These are phyloP conservation scores for Athalia cordata DNA, from an alignment of 2,888 invertebrate genomes.

Conservation along the genomic window DNA sequence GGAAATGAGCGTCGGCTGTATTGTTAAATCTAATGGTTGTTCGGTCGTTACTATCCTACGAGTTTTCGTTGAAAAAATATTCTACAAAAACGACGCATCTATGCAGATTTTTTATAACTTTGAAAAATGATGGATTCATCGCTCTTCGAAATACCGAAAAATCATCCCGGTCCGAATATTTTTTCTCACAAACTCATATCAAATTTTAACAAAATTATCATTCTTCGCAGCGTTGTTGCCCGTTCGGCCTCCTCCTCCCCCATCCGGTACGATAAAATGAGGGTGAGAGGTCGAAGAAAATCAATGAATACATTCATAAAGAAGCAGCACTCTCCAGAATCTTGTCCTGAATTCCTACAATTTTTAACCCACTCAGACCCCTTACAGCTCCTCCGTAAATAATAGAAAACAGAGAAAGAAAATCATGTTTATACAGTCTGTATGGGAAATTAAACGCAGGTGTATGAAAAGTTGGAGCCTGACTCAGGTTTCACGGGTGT, in stretches of 20 bases:
- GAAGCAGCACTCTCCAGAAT: background rate
- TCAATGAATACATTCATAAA: background rate
- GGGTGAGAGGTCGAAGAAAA: background rate
- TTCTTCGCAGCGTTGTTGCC: too few species aligned
- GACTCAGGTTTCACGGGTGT: background rate
- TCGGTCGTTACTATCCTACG: background rate
- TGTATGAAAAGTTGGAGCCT: conserved; percentile 4
- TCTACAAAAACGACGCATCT: background rate
- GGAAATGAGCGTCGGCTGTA: conserved; percentile 17
- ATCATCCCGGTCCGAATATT: background rate
- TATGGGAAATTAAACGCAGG: conserved; percentile 10
- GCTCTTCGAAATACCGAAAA: background rate
- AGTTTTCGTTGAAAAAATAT: too few species aligned
- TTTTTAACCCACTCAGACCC: background rate
- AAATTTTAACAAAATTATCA: too few species aligned
- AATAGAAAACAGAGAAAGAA: background rate
- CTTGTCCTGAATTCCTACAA: background rate
- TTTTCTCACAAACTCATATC: too few species aligned
- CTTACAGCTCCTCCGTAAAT: background rate
- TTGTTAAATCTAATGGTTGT: conserved; percentile 25
- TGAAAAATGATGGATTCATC: background rate
- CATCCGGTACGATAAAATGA: too few species aligned
- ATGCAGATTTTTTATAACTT: background rate
- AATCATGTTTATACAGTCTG: background rate
- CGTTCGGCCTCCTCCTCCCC: too few species aligned